A percentile compares a stretch with the other conserved stretches of the same genome.
Evolutionary conservation across 1,140 invertebrate species (phyloP).

Genomic region (Mesaphorura yosii): DNA sequence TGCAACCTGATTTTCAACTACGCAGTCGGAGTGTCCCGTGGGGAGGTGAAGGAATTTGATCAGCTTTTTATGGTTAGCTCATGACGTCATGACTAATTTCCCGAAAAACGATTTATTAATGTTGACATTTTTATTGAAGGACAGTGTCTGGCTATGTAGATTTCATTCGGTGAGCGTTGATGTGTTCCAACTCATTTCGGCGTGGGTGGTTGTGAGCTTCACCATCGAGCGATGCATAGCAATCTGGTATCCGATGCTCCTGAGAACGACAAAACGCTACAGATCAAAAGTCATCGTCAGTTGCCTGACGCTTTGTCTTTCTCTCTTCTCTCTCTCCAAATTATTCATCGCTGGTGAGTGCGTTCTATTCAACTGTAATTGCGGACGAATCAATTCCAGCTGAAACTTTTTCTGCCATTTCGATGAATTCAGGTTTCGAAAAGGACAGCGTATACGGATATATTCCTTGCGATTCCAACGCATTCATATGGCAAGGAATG

Average conservation of each 20-base stretch:
- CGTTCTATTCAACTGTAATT: not conserved
- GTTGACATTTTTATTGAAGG: not conserved
- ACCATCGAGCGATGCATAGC: conserved; percentile 26
- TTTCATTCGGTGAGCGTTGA: conserved; percentile 27
- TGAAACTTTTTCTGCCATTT: not conserved
- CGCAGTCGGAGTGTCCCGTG: conserved; percentile 35
- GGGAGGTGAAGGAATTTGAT: conserved; percentile 32
- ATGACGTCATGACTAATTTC: conserved; percentile 23
- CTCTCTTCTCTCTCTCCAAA: conserved; percentile 21
- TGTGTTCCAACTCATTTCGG: conserved; percentile 24
- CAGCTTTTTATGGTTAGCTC: conserved; percentile 35
- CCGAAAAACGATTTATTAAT: not conserved
- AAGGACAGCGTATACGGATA: conserved; percentile 38
- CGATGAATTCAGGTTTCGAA: conserved; percentile 34
- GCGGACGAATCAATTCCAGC: not conserved
- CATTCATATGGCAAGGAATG: conserved; percentile 34
- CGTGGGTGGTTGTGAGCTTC: conserved; percentile 29
- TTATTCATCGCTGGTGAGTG: conserved; percentile 21
- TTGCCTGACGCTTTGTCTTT: conserved; percentile 1
- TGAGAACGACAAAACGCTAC: conserved; percentile 2
- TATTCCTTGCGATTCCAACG: conserved; percentile 33
- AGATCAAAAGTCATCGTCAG: conserved; percentile 17
- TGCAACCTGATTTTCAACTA: conserved; percentile 37
- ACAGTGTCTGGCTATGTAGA: conserved; percentile 25
- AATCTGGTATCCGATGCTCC: conserved; percentile 23